phyloP scores from a whole-genome alignment of 2,113 vertebrate genomes.

The Pseudorhombus dupliciocellatus region DNA sequence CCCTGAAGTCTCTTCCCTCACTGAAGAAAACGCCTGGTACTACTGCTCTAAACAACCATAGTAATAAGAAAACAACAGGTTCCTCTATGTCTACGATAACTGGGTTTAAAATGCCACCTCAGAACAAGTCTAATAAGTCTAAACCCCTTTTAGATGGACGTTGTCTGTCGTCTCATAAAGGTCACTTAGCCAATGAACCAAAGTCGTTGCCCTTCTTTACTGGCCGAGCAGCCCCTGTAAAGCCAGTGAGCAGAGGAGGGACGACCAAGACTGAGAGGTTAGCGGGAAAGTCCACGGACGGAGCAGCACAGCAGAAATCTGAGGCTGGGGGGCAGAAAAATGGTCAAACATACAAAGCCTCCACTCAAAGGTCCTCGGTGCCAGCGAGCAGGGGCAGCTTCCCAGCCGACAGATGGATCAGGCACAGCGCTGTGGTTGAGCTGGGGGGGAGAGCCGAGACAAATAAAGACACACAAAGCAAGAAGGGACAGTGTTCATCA shows the following conservation, averaged over 20 bases:
- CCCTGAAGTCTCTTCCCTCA: not conserved
- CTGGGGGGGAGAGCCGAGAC: constrained; percentile 14
- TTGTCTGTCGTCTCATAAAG: not conserved
- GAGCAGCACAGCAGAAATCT: not conserved
- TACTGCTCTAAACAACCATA: not conserved
- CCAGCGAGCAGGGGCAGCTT: not conserved
- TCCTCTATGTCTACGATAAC: not conserved
- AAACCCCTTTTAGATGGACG: constrained; percentile 27
- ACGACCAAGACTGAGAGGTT: not conserved
- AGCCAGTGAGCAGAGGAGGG: not conserved
- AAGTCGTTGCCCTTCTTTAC: constrained; percentile 10
- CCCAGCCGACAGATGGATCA: not conserved
- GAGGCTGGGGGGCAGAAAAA: not conserved
- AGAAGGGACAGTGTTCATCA: not conserved
- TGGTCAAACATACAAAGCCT: not conserved
- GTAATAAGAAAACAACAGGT: not conserved
- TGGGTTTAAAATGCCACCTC: constrained; percentile 8
- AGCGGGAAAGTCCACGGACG: not conserved
- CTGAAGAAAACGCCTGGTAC: constrained; percentile 8
- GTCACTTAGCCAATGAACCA: not conserved
- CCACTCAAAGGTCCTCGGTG: rapidly evolving
- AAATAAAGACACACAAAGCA: not conserved
- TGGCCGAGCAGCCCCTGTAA: constrained; percentile 2
- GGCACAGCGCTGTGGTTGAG: not conserved
- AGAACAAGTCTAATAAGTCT: not conserved